phyloP scores from a whole-genome alignment of 2,888 invertebrate genomes.

The Leuctra nigra region DNA sequence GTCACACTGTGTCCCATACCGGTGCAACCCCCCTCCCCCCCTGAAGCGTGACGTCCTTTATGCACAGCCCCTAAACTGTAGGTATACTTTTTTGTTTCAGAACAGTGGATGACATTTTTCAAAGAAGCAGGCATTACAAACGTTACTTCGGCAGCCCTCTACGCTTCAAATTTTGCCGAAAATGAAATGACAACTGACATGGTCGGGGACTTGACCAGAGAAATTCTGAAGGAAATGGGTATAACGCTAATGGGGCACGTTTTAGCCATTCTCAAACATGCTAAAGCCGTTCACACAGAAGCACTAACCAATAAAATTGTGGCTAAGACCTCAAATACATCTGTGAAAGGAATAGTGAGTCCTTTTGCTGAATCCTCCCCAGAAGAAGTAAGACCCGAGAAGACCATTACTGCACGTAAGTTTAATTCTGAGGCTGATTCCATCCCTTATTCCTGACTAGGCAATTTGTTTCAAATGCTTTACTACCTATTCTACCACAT shows the following conservation, averaged over 20 bases:
- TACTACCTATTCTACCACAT: too few species aligned
- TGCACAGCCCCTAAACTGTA: too few species aligned
- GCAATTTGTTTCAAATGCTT: too few species aligned
- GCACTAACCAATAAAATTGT: background rate
- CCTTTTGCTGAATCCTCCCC: background rate
- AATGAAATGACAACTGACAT: conserved; percentile 82
- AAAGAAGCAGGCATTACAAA: conserved; percentile 70
- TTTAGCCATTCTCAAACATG: conserved; percentile 57
- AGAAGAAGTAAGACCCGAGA: too few species aligned
- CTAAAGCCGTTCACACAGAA: conserved; percentile 50
- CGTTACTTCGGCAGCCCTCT: conserved; percentile 45
- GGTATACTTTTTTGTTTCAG: too few species aligned
- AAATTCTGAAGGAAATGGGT: conserved; percentile 83
- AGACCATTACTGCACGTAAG: too few species aligned
- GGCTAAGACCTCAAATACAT: background rate
- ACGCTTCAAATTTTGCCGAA: conserved; percentile 79
- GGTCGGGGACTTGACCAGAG: conserved; percentile 79
- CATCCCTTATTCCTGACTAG: too few species aligned
- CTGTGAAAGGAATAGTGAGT: background rate
- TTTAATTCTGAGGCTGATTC: too few species aligned
- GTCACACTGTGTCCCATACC: too few species aligned
- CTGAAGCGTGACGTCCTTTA: too few species aligned
- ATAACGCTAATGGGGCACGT: conserved; percentile 62
- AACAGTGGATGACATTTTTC: conserved; percentile 69
- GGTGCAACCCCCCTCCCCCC: too few species aligned